Conservation (phyloP, 2,113 vertebrate genomes). For the Pluvialis apricaria region DNA sequence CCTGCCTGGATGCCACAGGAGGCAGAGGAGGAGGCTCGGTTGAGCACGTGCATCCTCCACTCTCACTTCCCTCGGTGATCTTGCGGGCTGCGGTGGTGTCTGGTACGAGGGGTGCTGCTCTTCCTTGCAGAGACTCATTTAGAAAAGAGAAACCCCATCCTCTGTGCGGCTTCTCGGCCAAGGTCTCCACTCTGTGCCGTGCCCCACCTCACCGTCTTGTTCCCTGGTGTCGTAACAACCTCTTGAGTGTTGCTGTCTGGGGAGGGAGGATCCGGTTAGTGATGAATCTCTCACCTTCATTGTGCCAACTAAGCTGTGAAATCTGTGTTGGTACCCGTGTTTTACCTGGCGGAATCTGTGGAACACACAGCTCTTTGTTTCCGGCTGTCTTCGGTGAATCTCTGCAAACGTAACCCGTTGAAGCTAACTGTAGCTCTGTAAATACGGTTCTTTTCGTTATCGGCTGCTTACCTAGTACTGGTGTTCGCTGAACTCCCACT, state of each 20-base stretch:
- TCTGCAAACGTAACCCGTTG: not conserved
- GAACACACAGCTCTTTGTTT: not conserved
- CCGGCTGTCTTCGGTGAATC: not conserved
- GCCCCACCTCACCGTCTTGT: not conserved
- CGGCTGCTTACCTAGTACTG: not conserved
- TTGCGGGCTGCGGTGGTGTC: not conserved
- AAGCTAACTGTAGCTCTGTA: slow-evolving; percentile 41
- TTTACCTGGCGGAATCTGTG: not conserved
- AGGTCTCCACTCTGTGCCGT: not conserved
- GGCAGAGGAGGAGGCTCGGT: not conserved
- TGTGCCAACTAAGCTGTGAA: slow-evolving; percentile 52
- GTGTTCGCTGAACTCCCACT: not conserved
- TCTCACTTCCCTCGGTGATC: not conserved
- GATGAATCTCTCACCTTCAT: not conserved
- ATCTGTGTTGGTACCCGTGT: not conserved
- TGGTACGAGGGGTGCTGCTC: slow-evolving; percentile 40
- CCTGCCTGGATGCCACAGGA: not conserved
- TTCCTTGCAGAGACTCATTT: not conserved
- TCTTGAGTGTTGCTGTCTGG: not conserved
- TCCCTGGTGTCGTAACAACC: not conserved
- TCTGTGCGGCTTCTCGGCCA: accelerated
- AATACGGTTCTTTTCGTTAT: not conserved
- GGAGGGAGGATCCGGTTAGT: not conserved
- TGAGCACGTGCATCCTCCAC: not conserved
- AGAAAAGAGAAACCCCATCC: not conserved